Percentiles rank a stretch among this genome's conserved stretches.
Evolutionary conservation across 2,113 vertebrate species (phyloP).

Genomic region (Tympanuchus pallidicinctus): DNA sequence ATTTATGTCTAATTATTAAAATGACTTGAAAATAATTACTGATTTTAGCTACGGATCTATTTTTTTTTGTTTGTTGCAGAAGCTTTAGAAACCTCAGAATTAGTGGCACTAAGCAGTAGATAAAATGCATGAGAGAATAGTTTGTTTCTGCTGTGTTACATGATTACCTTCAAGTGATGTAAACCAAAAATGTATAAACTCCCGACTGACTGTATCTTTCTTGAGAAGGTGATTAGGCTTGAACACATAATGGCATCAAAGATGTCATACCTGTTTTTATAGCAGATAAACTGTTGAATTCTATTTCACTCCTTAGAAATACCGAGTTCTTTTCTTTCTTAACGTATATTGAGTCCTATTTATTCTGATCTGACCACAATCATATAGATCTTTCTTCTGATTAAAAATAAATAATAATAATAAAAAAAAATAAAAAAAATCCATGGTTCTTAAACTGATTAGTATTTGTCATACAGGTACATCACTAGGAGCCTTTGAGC

Average conservation of each 20-base stretch:
- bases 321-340: neutral
- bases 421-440: neutral
- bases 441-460: neutral
- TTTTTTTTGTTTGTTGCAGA: neutral
- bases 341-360: neutral
- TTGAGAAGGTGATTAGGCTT: neutral
- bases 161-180: neutral
- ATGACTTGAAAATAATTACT: neutral
- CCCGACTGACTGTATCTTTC: neutral
- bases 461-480: neutral
- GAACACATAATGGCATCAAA: neutral
- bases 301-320: neutral
- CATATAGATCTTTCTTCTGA: neutral
- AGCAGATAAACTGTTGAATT: neutral
- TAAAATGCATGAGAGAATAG: neutral
- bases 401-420: neutral
- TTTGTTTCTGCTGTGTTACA: neutral
- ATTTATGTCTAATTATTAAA: constrained; percentile 18
- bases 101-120: neutral
- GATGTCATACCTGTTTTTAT: neutral
- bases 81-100: neutral
- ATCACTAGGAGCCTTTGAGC: neutral
- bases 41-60: constrained; percentile 21
- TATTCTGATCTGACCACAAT: neutral
- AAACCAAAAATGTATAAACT: neutral